phyloP scores from a whole-genome alignment of 2,888 invertebrate genomes.

The Mythimna lalbum region DNA sequence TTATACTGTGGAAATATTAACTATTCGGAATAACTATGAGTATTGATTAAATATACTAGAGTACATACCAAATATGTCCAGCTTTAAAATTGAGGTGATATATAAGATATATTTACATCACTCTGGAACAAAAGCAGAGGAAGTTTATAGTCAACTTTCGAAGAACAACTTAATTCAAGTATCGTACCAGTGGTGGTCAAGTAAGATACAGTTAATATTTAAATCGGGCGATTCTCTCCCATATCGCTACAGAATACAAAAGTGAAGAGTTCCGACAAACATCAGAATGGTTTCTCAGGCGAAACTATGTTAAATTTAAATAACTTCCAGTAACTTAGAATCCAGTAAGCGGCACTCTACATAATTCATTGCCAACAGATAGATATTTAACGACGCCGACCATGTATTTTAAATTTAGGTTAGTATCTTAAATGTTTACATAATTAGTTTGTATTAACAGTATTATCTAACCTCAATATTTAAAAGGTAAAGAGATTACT shows the following conservation, averaged over 20 bases:
- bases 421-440: constrained; percentile 30
- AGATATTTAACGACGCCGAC: constrained; percentile 37
- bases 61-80: constrained; percentile 24
- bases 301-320: constrained; percentile 64
- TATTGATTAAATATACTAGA: constrained; percentile 5
- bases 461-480: constrained; percentile 15
- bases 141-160: constrained; percentile 45
- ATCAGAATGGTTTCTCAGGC: constrained; percentile 50
- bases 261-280: constrained; percentile 67
- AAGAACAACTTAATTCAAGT: constrained; percentile 76
- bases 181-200: constrained; percentile 74
- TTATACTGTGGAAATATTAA: constrained; percentile 20
- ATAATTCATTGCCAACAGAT: constrained; percentile 55
- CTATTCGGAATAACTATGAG: constrained; percentile 17
- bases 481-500: constrained; percentile 23
- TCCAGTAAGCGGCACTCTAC: constrained; percentile 46
- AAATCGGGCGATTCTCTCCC: constrained; percentile 75
- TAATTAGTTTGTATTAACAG: constrained; percentile 19
- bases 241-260: constrained; percentile 73
- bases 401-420: constrained; percentile 35
- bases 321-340: constrained; percentile 53
- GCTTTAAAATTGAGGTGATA: constrained; percentile 15
- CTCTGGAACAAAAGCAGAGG: constrained; percentile 69
- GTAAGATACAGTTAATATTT: constrained; percentile 79
- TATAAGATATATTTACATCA: constrained; percentile 65